A percentile compares a stretch with the other conserved stretches of the same genome.
phyloP scores from a whole-genome alignment of 2,888 invertebrate species.

The Pheosia tremula region DNA sequence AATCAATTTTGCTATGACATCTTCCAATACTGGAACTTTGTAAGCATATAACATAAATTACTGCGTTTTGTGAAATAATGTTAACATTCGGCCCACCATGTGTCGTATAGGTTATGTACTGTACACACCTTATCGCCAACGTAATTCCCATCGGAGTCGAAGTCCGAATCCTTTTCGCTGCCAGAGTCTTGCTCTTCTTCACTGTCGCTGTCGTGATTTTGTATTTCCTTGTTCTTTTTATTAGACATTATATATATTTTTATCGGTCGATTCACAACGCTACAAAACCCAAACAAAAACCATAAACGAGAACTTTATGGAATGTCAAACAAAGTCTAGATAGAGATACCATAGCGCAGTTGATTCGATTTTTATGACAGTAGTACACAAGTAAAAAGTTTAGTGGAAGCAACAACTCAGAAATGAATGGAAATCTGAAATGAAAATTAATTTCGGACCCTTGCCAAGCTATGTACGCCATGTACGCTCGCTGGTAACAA shows the following conservation, averaged over 20 bases:
- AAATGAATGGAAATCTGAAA: too few species aligned
- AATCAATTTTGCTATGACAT: background rate
- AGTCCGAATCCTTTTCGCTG: slow-evolving; percentile 71
- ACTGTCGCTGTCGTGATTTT: slow-evolving; percentile 72
- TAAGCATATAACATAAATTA: too few species aligned
- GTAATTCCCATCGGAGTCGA: slow-evolving; percentile 80
- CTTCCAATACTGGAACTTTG: too few species aligned
- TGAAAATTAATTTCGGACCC: too few species aligned
- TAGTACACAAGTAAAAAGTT: too few species aligned
- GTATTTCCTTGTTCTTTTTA: slow-evolving; percentile 72
- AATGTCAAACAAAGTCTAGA: background rate
- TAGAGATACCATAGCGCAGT: too few species aligned
- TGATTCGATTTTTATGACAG: too few species aligned
- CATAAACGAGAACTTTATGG: slow-evolving; percentile 8
- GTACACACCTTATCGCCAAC: slow-evolving; percentile 81
- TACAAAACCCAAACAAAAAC: slow-evolving; percentile 27
- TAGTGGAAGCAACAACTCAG: too few species aligned
- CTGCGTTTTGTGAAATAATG: slow-evolving; percentile 5
- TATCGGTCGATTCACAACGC: slow-evolving; percentile 14
- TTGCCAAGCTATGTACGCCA: too few species aligned
- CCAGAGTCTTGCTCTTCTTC: slow-evolving; percentile 74
- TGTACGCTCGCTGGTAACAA: too few species aligned
- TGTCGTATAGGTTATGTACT: slow-evolving; percentile 68
- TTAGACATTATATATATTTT: slow-evolving; percentile 64
- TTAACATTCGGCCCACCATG: slow-evolving; percentile 51